phyloP scores from a whole-genome alignment of 92 coral and sea anemone species.

The Phymanthus crucifer region DNA sequence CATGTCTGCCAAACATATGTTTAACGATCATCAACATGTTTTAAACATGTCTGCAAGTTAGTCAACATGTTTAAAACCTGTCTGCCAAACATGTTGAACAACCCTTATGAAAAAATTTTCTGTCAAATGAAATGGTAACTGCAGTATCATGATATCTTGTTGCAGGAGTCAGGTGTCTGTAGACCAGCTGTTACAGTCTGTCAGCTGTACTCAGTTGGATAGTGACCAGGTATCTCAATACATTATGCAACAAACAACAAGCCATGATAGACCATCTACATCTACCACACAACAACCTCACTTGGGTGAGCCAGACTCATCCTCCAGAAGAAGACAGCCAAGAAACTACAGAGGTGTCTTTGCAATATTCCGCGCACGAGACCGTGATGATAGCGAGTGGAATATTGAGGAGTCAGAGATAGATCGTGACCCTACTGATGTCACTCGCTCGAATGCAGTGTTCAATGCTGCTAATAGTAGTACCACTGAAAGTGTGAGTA shows the following conservation, averaged over 20 bases:
- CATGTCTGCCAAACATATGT: too few species aligned
- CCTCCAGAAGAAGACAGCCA: neutral
- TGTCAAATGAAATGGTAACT: neutral
- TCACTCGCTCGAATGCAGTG: slow-evolving; percentile 24
- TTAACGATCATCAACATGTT: too few species aligned
- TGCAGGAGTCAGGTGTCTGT: slow-evolving; percentile 58
- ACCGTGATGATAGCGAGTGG: slow-evolving; percentile 65
- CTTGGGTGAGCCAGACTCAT: neutral
- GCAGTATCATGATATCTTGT: neutral
- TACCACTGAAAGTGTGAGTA: slow-evolving; percentile 59
- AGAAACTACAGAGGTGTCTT: slow-evolving; percentile 68
- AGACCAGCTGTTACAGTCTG: slow-evolving; percentile 68
- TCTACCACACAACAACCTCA: neutral
- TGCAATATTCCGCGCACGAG: slow-evolving; percentile 70
- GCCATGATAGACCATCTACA: neutral
- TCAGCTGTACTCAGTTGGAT: slow-evolving; percentile 53
- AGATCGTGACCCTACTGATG: slow-evolving; percentile 48
- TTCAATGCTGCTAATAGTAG: slow-evolving; percentile 33
- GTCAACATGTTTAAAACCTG: too few species aligned
- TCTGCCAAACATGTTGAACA: too few species aligned
- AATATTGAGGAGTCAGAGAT: slow-evolving; percentile 62
- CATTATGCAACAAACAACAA: slow-evolving; percentile 48
- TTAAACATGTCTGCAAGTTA: too few species aligned
- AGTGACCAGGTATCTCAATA: slow-evolving; percentile 66
- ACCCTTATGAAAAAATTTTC: neutral